These are phyloP conservation scores for Leucosticte australis DNA, from an alignment of 2,113 vertebrate genomes.

Conservation along the genomic window DNA sequence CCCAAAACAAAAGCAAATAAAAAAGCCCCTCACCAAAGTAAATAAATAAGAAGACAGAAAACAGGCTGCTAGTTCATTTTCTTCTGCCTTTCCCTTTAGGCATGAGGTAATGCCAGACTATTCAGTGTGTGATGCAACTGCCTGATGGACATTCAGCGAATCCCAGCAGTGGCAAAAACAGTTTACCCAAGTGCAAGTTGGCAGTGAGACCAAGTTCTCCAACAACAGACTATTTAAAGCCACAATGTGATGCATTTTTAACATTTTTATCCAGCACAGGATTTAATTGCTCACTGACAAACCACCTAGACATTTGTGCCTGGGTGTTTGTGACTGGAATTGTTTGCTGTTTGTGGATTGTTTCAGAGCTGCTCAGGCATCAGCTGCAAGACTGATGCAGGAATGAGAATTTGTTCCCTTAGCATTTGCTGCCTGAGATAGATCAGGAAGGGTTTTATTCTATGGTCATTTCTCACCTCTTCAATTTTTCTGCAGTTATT, in stretches of 20 bases:
- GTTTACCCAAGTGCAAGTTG: slow-evolving; percentile 20
- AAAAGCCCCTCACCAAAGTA: slow-evolving; percentile 49
- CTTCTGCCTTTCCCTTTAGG: slow-evolving; percentile 60
- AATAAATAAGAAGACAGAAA: slow-evolving; percentile 68
- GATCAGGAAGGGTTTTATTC: not conserved
- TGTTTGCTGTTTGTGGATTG: slow-evolving; percentile 18
- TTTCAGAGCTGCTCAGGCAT: not conserved
- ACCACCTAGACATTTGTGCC: slow-evolving; percentile 52
- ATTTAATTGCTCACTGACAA: slow-evolving; percentile 60
- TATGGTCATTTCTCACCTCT: not conserved
- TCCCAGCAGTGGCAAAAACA: slow-evolving; percentile 47
- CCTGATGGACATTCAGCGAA: slow-evolving; percentile 62
- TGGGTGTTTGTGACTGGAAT: slow-evolving; percentile 39
- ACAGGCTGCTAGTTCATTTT: slow-evolving; percentile 61
- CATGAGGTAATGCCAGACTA: slow-evolving; percentile 75
- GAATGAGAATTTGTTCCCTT: not conserved
- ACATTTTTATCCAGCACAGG: slow-evolving; percentile 63
- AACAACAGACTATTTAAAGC: slow-evolving; percentile 66
- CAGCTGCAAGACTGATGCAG: not conserved
- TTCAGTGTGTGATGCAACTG: slow-evolving; percentile 58
- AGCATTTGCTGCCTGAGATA: not conserved
- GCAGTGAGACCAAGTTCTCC: slow-evolving; percentile 29
- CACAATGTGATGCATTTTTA: slow-evolving; percentile 68
- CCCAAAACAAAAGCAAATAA: slow-evolving; percentile 22
- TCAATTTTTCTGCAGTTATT: not conserved